A percentile compares a stretch with the other conserved stretches of the same genome.
Evolutionary conservation across 2,888 invertebrate genomes (phyloP).

Genomic region (Cancer borealis): DNA sequence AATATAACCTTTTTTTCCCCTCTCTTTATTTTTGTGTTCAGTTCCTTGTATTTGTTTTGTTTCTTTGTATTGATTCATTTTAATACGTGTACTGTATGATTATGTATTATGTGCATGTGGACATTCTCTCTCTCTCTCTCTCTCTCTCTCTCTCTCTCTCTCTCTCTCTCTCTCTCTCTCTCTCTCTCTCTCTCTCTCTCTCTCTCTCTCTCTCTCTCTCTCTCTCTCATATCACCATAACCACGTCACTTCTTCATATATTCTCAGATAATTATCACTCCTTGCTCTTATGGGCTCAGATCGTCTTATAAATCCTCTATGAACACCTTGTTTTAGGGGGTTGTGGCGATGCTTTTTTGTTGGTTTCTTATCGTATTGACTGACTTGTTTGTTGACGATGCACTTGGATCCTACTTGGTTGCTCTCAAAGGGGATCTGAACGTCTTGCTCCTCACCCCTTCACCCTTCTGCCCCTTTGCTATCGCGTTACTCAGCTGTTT

Average conservation of each 20-base stretch:
- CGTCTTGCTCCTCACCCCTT: neutral
- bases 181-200: slow-evolving; percentile 20
- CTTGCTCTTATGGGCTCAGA: neutral
- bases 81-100: neutral
- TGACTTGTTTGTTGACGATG: slow-evolving; percentile 62
- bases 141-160: slow-evolving; percentile 8
- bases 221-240: neutral
- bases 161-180: slow-evolving; percentile 10
- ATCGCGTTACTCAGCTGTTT: slow-evolving; percentile 12
- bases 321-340: slow-evolving; percentile 44
- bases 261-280: slow-evolving; percentile 27
- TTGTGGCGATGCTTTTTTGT: slow-evolving; percentile 57
- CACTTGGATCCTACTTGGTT: slow-evolving; percentile 63
- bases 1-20: too few species aligned
- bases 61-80: neutral
- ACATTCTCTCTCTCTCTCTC: neutral
- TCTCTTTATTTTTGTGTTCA: neutral
- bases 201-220: slow-evolving; percentile 22
- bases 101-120: slow-evolving; percentile 18
- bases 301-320: neutral
- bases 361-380: slow-evolving; percentile 63
- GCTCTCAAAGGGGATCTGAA: slow-evolving; percentile 47
- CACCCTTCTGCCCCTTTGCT: neutral
- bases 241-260: slow-evolving; percentile 36
- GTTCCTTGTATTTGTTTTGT: neutral